Base-by-base conservation (phyloP, 1,140 invertebrate species). In the Danaus melanippus region DNA sequence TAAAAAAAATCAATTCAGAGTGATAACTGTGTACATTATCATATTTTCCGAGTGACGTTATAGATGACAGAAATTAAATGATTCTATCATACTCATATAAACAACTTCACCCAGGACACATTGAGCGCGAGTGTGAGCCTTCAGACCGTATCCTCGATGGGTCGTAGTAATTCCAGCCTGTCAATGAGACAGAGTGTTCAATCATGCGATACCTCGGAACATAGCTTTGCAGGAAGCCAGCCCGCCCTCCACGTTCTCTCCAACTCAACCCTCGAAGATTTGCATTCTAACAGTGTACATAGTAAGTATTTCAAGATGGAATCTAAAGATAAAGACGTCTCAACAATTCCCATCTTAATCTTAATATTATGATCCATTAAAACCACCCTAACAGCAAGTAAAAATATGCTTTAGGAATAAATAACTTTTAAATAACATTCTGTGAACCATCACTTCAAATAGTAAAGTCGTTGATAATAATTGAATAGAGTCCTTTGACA, bases 171-270 rank as follows among this genome's bases (percentile, higher is more conserved):
- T 1, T 78, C 79, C 9, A 82, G 71, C 55, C 39, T 76, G 15
- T 72, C 75, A 0, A 56, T 66, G 9, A 63, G 58, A 32, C 73
- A 67, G 2, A 63, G 60, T 9, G 63, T 63, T 10, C 54, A 53
- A 10, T 40, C 58, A 40, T 50, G 32, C 15, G 53, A 44, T 48
- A 59, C 58, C 40, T 58, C 56, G 11, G 53, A 63, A 2, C 61
- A 62, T n/a, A 75, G 67, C 41, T 58, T 69, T 1, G 53, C 64
- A 7, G 67, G 69, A n/a, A 83, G 76, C 55, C 69, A 67, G 10
- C 69, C 67, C 0, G 52, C 47, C 0, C 63, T 80, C 4, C 44
- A 59, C 42, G 39, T 21, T 12, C 44, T 62, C 1, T 58, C 53
- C 8, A 75, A 57, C 17, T 56, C 65, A 9, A 62, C 66, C 10